Conservation (phyloP, 2,797 vertebrate genomes). For the Catamblyrhynchus diadema region DNA sequence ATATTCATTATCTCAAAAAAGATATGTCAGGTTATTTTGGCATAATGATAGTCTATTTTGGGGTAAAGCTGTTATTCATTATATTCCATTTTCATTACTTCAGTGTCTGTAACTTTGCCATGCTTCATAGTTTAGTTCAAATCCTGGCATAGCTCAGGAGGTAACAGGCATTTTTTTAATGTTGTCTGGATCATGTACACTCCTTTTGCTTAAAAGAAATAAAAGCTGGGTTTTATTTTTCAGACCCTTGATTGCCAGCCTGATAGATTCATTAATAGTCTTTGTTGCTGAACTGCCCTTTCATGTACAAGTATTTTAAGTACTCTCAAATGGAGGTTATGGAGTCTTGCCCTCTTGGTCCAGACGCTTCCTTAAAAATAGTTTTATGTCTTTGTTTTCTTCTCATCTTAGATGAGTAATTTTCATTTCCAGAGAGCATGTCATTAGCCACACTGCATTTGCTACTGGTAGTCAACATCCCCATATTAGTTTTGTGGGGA, state of each 20-base stretch:
- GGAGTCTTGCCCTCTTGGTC: neutral
- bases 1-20: neutral
- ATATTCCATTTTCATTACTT: neutral
- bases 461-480: neutral
- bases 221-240: neutral
- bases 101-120: neutral
- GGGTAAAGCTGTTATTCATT: neutral
- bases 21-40: neutral
- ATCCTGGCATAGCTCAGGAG: neutral
- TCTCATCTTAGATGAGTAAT: conserved; percentile 19
- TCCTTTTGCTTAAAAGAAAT: neutral
- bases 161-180: neutral
- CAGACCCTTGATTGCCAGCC: neutral
- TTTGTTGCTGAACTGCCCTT: neutral
- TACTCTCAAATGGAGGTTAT: neutral
- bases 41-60: neutral
- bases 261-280: neutral
- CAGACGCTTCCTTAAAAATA: neutral
- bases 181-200: neutral
- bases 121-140: neutral
- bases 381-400: conserved; percentile 28
- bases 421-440: neutral
- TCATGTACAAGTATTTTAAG: neutral
- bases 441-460: conserved; percentile 23
- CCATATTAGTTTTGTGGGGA: conserved; percentile 7